phyloP scores from a whole-genome alignment of 2,113 vertebrate genomes.

The Pardalotus punctatus region DNA sequence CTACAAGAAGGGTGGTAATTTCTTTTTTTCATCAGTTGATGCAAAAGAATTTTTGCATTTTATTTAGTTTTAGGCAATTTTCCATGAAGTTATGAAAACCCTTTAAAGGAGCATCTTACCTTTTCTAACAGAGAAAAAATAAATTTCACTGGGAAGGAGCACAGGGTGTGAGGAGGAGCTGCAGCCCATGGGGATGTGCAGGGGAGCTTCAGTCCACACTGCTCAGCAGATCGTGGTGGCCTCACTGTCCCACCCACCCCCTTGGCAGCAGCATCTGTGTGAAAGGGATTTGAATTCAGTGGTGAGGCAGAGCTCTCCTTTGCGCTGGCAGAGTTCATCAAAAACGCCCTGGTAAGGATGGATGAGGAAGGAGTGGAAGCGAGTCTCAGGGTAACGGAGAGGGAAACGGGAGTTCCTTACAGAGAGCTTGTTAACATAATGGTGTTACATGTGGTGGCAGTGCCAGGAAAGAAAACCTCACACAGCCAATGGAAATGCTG shows the following conservation, averaged over 20 bases:
- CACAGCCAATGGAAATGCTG: background rate
- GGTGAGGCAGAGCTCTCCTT: background rate
- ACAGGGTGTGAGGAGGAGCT: background rate
- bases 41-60: background rate
- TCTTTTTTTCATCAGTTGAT: background rate
- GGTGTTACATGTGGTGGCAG: background rate
- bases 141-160: background rate
- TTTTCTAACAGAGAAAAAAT: background rate
- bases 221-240: background rate
- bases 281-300: background rate
- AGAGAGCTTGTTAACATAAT: background rate
- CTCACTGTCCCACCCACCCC: background rate
- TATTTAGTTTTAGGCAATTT: background rate
- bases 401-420: background rate
- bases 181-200: background rate
- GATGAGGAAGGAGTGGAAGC: background rate
- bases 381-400: background rate
- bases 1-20: background rate
- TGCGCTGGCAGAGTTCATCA: background rate
- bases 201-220: background rate
- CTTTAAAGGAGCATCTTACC: background rate
- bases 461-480: background rate
- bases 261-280: background rate
- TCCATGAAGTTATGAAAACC: background rate
- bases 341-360: background rate